A percentile compares a stretch with the other conserved stretches of the same genome.
Evolutionary conservation across 2,113 vertebrate genomes (phyloP).

Genomic region (Gavia stellata): DNA sequence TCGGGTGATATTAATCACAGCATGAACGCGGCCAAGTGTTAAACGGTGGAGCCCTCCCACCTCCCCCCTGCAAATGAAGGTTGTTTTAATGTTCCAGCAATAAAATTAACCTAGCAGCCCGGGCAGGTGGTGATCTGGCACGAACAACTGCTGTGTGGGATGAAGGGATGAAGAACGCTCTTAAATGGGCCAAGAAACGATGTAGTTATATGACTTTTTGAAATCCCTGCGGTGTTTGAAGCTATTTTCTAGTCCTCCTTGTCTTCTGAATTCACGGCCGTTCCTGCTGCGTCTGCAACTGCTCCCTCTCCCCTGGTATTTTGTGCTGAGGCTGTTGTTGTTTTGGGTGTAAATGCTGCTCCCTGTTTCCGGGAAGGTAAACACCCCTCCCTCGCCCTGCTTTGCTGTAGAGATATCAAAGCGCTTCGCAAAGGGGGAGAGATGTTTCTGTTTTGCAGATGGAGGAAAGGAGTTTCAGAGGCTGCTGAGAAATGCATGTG

Average conservation of each 20-base stretch:
- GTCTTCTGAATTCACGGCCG: background rate
- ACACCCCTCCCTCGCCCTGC: background rate
- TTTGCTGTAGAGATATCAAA: background rate
- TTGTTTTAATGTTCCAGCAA: conserved; percentile 15
- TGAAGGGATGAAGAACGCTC: background rate
- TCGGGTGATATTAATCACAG: conserved; percentile 48
- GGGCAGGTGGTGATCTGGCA: conserved; percentile 37
- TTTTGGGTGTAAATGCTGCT: conserved; percentile 24
- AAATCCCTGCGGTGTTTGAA: background rate
- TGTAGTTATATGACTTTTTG: background rate
- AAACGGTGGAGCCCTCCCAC: background rate
- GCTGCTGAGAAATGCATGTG: background rate
- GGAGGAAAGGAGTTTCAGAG: background rate
- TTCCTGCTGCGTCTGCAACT: background rate
- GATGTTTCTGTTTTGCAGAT: background rate
- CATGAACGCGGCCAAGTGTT: background rate
- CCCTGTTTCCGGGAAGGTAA: background rate
- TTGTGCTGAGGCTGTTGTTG: background rate
- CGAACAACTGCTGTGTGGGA: conserved; percentile 31
- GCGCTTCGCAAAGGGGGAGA: accelerated
- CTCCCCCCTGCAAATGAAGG: background rate
- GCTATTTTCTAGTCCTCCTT: conserved; percentile 3
- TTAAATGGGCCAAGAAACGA: conserved; percentile 15
- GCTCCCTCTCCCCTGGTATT: background rate
- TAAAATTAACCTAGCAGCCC: background rate